Evolutionary conservation across 2,113 vertebrate genomes (phyloP), one percentile per base, ranked within the genome.

Genomic region (Atractosteus spatula): DNA sequence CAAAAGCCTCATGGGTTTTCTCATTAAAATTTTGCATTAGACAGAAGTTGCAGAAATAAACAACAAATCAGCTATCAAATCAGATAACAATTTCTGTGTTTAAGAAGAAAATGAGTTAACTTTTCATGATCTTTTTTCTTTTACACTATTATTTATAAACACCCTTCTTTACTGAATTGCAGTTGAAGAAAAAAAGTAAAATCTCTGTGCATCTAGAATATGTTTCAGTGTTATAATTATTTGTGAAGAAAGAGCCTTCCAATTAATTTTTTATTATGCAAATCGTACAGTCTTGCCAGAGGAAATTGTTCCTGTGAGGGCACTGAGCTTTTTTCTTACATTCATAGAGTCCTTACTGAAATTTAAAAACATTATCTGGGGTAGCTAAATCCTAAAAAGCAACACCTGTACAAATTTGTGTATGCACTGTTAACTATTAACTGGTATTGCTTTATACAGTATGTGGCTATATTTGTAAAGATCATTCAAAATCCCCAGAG

Each of bases 191-290:
- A 57, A 63, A 72, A 68, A 73, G 75, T 47, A 66, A 59, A 64
- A 67, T 64, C 62, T 14, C 16, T 11, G 42, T 72, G 62, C 73
- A 72, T 72, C 29, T 45, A 66, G 68, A 71, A 75, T 74, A 77
- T 77, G 68, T 72, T 55, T 29, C 43, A n/a, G 41, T 3, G 7
- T 54, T 76, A 55, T 45, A 41, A 41, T 10, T 16, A 47, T 2
- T 42, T 41, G 66, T 51, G 47, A 51, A 7, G 10, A 63, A 73
- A 70, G 29, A 69, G 29, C 65, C 66, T 62, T 78, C 43, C 73
- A 77, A 80, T 86, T 80, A 64, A 71, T 76, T 71, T 29, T 29
- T 73, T 70, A 79, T 82, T 71, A 69, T 72, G 12, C 10, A 44
- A 74, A 70, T 78, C 68, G 42, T 76, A 1, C 2, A 8, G 47